Base-by-base conservation (phyloP, 1,140 invertebrate genomes). In the Parasteatoda tepidariorum region DNA sequence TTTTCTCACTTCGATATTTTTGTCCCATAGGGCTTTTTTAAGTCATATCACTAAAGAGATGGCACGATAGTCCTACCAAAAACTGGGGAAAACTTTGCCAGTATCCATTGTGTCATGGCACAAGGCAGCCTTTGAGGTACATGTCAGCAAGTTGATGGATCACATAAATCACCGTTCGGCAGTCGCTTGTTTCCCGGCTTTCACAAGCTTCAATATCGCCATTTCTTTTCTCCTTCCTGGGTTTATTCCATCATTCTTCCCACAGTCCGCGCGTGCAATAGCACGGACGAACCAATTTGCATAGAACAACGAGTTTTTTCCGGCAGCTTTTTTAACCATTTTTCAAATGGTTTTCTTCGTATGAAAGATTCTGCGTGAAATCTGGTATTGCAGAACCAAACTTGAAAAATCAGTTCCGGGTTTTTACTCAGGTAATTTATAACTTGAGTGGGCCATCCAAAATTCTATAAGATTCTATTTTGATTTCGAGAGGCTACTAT, bases 61-160 rank as follows among this genome's bases (percentile, higher is more conserved):
- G 54, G 48, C 70, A 38, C 68, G n/a, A 38, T 30, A 24, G 34
- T 24, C 26, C 59, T 30, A 64, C 61, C 61, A 31, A 59, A 48
- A 48, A 48, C 38, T 48, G 38, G 38, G 71, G 54, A 61, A 74
- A 74, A 48, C 54, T 59, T 74, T 74, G 71, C 71, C 31, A 24
- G 15, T 38, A 71, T 55, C 48, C 41, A 71, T 76, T 76, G 73
- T 76, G 24, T 18, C 73, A 31, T 64, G 73, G 59, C 73, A 76
- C 73, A 76, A 76, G 73, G 73, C 73, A 41, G 24, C 73, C 38
- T 76, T 76, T 76, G 18, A 24, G 24, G 59, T 41, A 62, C 33
- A 41, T 76, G 73, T 76, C 73, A 76, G 57, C 73, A 64, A 76
- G 33, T 76, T 76, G 73, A 76, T 76, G 73, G 73, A 76, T 76